Evolutionary conservation across 2,113 vertebrate genomes (phyloP).

Genomic region (Microcebus ravelobensis): DNA sequence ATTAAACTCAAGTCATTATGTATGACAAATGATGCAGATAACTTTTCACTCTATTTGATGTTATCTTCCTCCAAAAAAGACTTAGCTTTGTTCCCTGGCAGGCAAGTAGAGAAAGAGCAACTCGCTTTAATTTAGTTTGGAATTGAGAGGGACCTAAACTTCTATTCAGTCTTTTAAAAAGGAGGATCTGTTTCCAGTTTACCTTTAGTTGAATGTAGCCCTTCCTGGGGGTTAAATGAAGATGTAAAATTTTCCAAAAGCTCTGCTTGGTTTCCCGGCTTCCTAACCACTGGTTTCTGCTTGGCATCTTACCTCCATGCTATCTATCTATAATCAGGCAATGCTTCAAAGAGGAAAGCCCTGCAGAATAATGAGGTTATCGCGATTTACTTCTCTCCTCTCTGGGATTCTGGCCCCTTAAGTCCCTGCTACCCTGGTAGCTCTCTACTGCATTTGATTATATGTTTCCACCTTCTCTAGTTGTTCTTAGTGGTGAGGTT

Average conservation of each 20-base stretch:
- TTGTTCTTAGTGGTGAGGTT: neutral
- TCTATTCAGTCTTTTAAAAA: neutral
- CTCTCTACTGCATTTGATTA: neutral
- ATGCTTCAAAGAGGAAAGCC: neutral
- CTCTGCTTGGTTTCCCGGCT: neutral
- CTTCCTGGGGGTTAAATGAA: neutral
- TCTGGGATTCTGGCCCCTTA: neutral
- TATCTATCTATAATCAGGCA: neutral
- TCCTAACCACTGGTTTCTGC: neutral
- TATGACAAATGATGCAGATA: neutral
- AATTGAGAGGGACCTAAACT: neutral
- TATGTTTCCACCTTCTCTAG: neutral
- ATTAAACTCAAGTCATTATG: neutral
- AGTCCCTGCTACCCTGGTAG: neutral
- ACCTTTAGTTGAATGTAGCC: neutral
- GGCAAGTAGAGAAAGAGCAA: neutral
- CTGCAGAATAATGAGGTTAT: neutral
- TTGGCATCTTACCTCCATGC: neutral
- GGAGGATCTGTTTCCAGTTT: neutral
- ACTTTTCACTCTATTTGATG: neutral
- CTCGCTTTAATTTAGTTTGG: neutral
- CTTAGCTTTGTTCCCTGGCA: neutral
- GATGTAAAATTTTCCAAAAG: neutral
- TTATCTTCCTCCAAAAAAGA: neutral
- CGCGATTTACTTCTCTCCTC: neutral